A percentile compares a stretch with the other conserved stretches of the same genome.
These are phyloP conservation scores for Parelbella ahira DNA, from an alignment of 2,888 invertebrate species.

Conservation along the genomic window DNA sequence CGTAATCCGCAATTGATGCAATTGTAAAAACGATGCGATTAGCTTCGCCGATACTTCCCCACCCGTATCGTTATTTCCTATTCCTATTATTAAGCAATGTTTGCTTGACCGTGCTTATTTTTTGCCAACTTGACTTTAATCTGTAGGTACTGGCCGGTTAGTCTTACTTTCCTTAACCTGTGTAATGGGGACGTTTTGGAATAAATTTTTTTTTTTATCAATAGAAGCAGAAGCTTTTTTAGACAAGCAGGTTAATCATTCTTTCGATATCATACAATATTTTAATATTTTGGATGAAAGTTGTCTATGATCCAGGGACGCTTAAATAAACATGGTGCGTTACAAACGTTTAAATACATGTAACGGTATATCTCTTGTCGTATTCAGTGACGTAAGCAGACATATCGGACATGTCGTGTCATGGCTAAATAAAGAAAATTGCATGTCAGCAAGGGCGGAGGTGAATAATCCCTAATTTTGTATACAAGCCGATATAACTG, in stretches of 20 bases:
- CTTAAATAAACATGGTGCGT: too few species aligned
- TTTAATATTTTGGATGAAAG: too few species aligned
- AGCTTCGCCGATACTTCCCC: conserved; percentile 13
- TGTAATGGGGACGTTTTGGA: too few species aligned
- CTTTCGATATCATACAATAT: too few species aligned
- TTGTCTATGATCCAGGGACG: too few species aligned
- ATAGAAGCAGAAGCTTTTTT: too few species aligned
- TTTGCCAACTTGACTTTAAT: too few species aligned
- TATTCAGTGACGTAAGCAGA: conserved; percentile 5
- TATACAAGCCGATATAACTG: conserved; percentile 49
- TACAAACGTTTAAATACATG: too few species aligned
- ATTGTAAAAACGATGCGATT: conserved; percentile 13
- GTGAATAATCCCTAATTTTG: conserved; percentile 43
- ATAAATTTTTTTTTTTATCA: too few species aligned
- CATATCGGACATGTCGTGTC: conserved; percentile 23
- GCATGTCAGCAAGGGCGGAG: conserved; percentile 28
- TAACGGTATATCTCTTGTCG: background rate
- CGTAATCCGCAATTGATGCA: conserved; percentile 16
- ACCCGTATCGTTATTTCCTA: conserved; percentile 3
- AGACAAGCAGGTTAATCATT: too few species aligned
- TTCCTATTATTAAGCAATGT: background rate
- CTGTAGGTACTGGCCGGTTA: too few species aligned
- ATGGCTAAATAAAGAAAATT: conserved; percentile 23
- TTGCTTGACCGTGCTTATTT: background rate
- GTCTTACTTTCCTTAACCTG: too few species aligned